Conservation (phyloP, 2,113 vertebrate species). For the Chaetops frenatus region DNA sequence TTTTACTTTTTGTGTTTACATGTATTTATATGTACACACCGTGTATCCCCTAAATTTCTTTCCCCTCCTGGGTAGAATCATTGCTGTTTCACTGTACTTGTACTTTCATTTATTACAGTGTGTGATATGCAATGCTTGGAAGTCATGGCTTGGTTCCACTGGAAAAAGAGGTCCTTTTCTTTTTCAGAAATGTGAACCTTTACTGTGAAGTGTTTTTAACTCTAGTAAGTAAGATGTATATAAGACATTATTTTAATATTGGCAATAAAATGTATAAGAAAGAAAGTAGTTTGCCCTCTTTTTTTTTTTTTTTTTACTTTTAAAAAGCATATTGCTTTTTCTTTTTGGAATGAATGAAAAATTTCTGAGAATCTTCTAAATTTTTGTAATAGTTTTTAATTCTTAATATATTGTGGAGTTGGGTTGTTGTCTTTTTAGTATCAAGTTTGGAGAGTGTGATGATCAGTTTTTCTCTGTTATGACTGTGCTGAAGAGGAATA, state of each 20-base stretch:
- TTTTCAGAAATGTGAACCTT: background rate
- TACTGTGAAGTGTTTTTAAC: background rate
- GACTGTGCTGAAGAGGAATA: background rate
- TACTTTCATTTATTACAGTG: background rate
- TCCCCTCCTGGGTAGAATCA: background rate
- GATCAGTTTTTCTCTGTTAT: background rate
- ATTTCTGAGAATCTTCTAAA: background rate
- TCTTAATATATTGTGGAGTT: background rate
- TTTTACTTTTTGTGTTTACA: background rate
- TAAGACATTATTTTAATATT: background rate
- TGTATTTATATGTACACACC: background rate
- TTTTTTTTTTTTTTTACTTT: background rate
- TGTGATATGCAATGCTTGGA: rapidly evolving
- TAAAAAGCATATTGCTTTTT: background rate
- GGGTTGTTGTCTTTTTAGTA: rapidly evolving
- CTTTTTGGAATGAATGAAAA: background rate
- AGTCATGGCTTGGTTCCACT: background rate
- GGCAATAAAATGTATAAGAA: background rate
- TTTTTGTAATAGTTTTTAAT: background rate
- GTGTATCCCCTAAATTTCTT: background rate
- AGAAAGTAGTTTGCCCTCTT: background rate
- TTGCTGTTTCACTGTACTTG: background rate
- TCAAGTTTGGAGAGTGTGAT: background rate
- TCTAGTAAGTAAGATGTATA: background rate
- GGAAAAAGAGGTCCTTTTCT: background rate